phyloP scores from a whole-genome alignment of 2,888 invertebrate species.

The Eupelmus urozonus region DNA sequence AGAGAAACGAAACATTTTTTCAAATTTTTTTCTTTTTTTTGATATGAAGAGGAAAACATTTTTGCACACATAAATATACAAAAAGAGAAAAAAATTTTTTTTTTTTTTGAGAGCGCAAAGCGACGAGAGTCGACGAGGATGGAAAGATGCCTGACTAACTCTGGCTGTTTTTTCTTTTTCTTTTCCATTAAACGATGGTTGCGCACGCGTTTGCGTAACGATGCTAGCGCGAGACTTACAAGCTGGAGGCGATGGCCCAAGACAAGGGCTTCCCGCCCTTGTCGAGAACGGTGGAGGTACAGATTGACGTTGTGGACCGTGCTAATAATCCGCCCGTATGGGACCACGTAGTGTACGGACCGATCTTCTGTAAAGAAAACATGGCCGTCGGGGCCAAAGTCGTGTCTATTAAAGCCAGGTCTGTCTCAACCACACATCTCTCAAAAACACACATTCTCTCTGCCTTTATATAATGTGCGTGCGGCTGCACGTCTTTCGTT shows the following conservation, averaged over 20 bases:
- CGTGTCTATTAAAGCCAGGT: conserved; percentile 99
- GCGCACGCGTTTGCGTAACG: conserved; percentile 50
- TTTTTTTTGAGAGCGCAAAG: conserved; percentile 37
- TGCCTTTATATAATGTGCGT: conserved; percentile 28
- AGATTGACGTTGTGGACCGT: conserved; percentile 98
- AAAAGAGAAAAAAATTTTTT: conserved; percentile 15
- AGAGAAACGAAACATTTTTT: conserved; percentile 1
- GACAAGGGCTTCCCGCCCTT: conserved; percentile 97
- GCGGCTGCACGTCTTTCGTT: conserved; percentile 29
- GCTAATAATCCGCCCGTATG: conserved; percentile 98
- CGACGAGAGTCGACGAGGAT: conserved; percentile 45
- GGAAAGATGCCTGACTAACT: conserved; percentile 78
- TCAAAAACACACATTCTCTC: not conserved
- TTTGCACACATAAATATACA: conserved; percentile 28
- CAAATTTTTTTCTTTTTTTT: conserved; percentile 6
- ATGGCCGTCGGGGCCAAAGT: conserved; percentile 98
- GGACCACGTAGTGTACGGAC: conserved; percentile 97
- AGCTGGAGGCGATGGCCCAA: conserved; percentile 98
- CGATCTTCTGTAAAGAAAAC: conserved; percentile 98
- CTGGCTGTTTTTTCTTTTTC: conserved; percentile 83
- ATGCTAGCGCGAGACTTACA: conserved; percentile 95
- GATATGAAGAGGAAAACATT: conserved; percentile 29
- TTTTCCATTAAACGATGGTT: conserved; percentile 81
- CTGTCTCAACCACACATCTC: conserved; percentile 80
- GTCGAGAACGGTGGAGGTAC: conserved; percentile 97